These are phyloP conservation scores for Prunella strophiata DNA, from an alignment of 2,797 vertebrate genomes.

Conservation along the genomic window DNA sequence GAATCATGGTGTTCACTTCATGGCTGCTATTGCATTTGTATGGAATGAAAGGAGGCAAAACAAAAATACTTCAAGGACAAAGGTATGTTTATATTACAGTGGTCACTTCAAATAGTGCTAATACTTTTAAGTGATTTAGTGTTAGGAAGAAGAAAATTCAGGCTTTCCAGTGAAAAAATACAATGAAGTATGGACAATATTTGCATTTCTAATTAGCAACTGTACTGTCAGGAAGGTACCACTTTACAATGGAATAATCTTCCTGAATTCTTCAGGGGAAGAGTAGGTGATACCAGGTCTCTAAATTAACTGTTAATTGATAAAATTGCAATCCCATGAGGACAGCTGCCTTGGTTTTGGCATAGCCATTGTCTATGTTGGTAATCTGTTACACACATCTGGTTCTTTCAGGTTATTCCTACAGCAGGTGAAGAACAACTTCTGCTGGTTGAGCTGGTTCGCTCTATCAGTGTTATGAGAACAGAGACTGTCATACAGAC, in stretches of 20 bases:
- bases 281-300: not conserved
- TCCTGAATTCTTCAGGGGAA: not conserved
- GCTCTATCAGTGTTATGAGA: conserved; percentile 97
- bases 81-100: conserved; percentile 74
- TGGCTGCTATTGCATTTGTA: conserved; percentile 98
- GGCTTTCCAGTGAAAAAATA: not conserved
- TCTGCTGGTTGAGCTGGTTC: conserved; percentile 93
- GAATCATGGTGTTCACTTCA: conserved; percentile 98
- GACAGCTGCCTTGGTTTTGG: not conserved
- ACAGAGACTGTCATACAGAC: conserved; percentile 97
- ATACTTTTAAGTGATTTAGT: not conserved
- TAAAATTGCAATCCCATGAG: not conserved
- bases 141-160: not conserved
- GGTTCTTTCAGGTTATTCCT: conserved; percentile 88
- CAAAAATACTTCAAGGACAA: conserved; percentile 86
- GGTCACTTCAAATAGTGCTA: not conserved
- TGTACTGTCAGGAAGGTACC: not conserved
- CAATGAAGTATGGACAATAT: not conserved
- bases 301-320: not conserved
- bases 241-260: not conserved
- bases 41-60: conserved; percentile 96
- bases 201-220: not conserved
- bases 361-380: not conserved
- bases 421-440: conserved; percentile 94
- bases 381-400: not conserved